A percentile compares a stretch with the other conserved stretches of the same genome.
These are phyloP conservation scores for Agrochola lota DNA, from an alignment of 2,888 invertebrate species.

Conservation along the genomic window DNA sequence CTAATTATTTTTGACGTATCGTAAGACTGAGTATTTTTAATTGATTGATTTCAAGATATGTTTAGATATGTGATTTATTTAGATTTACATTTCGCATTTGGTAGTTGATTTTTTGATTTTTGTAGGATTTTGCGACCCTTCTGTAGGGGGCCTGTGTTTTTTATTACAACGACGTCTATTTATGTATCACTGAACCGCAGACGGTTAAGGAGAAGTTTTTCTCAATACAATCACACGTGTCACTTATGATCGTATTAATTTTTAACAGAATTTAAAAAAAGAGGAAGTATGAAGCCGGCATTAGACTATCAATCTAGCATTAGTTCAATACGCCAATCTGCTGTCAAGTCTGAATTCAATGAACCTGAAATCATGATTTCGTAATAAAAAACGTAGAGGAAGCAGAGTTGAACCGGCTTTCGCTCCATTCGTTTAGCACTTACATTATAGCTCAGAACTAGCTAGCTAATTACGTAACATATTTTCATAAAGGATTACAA, in stretches of 20 bases:
- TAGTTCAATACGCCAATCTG: too few species aligned
- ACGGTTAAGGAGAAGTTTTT: background rate
- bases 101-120: slow-evolving; percentile 58
- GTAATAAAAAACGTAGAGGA: background rate
- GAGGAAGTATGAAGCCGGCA: too few species aligned
- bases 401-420: background rate
- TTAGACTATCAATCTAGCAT: background rate
- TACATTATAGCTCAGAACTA: background rate
- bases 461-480: too few species aligned
- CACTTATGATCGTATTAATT: background rate
- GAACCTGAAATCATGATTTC: background rate
- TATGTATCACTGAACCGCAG: slow-evolving; percentile 28
- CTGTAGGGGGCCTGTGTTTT: slow-evolving; percentile 9
- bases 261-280: background rate
- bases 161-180: slow-evolving; percentile 12
- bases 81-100: slow-evolving; percentile 66
- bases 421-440: background rate
- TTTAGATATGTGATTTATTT: slow-evolving; percentile 60
- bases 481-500: too few species aligned
- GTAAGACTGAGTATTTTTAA: slow-evolving; percentile 75
- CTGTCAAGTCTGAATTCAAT: background rate
- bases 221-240: background rate
- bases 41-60: slow-evolving; percentile 56
- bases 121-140: slow-evolving; percentile 31
- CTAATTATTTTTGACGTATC: slow-evolving; percentile 65